Conservation (phyloP, 2,797 vertebrate genomes). For the Enteromius trimaculatus region DNA sequence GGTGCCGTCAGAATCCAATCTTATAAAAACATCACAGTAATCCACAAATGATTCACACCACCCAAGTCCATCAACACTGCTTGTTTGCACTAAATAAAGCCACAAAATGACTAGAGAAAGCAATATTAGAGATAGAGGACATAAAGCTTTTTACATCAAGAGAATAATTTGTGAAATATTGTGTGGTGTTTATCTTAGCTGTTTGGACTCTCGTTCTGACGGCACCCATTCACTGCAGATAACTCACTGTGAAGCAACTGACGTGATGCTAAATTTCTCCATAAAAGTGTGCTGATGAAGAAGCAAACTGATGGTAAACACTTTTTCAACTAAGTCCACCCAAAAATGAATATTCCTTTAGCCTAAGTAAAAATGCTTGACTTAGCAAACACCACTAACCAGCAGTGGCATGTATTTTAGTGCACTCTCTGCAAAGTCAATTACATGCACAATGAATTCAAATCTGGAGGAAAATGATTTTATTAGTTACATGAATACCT, state of each 20-base stretch:
- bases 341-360: neutral
- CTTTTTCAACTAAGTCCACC: neutral
- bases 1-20: neutral
- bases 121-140: neutral
- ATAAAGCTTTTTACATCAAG: neutral
- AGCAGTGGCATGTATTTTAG: constrained; percentile 7
- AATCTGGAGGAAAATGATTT: constrained; percentile 36
- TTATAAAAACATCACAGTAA: neutral
- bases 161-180: neutral
- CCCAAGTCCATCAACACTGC: neutral
- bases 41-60: neutral
- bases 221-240: constrained; percentile 1
- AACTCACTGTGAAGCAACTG: neutral
- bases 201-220: neutral
- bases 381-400: neutral
- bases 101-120: neutral
- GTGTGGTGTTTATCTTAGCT: neutral
- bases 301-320: neutral
- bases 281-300: neutral
- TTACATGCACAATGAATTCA: constrained; percentile 32
- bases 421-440: constrained; percentile 24
- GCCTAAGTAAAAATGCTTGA: neutral
- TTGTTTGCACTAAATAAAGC: neutral
- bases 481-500: constrained; percentile 38
- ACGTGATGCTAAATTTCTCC: neutral